These are phyloP conservation scores for Pangasianodon gigas DNA, from an alignment of 2,113 vertebrate species.

Conservation along the genomic window DNA sequence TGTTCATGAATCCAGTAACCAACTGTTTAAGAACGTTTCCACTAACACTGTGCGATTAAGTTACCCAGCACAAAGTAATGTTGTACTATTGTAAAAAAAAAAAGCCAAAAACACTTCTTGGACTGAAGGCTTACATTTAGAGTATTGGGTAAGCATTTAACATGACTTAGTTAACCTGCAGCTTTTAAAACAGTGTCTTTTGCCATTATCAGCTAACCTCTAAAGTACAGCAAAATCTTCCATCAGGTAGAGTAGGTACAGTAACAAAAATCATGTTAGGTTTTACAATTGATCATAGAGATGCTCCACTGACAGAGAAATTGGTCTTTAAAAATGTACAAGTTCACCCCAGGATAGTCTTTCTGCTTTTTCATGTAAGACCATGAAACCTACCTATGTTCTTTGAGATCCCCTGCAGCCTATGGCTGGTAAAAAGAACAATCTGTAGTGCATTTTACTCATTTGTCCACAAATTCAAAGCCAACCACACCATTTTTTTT, in stretches of 20 bases:
- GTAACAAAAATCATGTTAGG: background rate
- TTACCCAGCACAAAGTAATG: background rate
- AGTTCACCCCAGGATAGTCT: conserved; percentile 56
- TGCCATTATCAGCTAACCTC: background rate
- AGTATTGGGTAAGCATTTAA: background rate
- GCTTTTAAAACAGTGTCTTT: background rate
- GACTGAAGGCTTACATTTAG: background rate
- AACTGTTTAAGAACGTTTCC: background rate
- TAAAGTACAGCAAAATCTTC: background rate
- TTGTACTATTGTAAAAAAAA: background rate
- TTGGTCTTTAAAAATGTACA: conserved; percentile 71
- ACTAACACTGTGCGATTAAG: background rate
- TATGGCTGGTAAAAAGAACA: background rate
- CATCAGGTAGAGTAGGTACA: background rate
- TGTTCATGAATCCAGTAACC: background rate
- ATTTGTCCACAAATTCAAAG: conserved; percentile 54
- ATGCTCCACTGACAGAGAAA: conserved; percentile 69
- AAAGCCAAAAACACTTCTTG: background rate
- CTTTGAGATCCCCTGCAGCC: conserved; percentile 52
- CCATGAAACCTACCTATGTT: background rate
- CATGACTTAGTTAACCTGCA: background rate
- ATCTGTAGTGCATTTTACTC: conserved; percentile 7
- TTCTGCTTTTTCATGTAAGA: background rate
- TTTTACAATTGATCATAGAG: conserved; percentile 50
- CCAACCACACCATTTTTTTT: conserved; percentile 64